Conservation (phyloP, 2,888 invertebrate species). For the Teleiodes luculella region DNA sequence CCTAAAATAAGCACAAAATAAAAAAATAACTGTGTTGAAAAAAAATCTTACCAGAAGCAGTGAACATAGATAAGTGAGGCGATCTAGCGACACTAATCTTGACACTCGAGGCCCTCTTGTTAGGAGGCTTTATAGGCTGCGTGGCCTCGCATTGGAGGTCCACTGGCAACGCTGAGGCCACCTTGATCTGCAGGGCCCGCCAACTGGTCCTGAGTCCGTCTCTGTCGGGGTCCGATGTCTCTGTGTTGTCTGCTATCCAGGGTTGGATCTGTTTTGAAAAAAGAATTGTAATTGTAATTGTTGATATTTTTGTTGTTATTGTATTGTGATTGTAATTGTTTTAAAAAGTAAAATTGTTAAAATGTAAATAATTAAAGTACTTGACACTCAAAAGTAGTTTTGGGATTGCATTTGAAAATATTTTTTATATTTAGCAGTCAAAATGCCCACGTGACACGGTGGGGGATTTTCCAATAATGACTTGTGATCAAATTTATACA, state of each 20-base stretch:
- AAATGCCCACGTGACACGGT: no score
- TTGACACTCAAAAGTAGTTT: no score
- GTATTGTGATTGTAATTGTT: no score
- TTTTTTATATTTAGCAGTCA: no score
- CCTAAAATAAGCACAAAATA: no score
- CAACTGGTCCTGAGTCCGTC: slow-evolving; percentile 61
- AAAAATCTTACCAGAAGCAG: slow-evolving; percentile 55
- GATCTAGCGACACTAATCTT: slow-evolving; percentile 55
- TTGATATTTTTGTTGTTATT: no score
- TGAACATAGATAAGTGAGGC: slow-evolving; percentile 69
- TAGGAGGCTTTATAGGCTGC: slow-evolving; percentile 59
- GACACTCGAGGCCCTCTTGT: slow-evolving; percentile 44
- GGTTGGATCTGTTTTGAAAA: slow-evolving; percentile 49
- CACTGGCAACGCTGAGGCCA: slow-evolving; percentile 45
- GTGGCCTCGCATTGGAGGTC: slow-evolving; percentile 61
- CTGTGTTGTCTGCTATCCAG: slow-evolving; percentile 60
- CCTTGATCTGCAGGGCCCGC: slow-evolving; percentile 52
- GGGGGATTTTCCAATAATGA: no score
- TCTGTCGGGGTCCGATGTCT: slow-evolving; percentile 49
- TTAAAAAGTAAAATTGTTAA: no score
- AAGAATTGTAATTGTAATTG: not conserved
- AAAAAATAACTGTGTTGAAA: no score
- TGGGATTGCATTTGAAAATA: no score
- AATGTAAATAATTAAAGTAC: no score
- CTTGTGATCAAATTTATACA: no score